Evolutionary conservation across 2,113 vertebrate genomes (phyloP), one percentile per base, ranked within the genome.

Genomic region (Corythaixoides concolor): DNA sequence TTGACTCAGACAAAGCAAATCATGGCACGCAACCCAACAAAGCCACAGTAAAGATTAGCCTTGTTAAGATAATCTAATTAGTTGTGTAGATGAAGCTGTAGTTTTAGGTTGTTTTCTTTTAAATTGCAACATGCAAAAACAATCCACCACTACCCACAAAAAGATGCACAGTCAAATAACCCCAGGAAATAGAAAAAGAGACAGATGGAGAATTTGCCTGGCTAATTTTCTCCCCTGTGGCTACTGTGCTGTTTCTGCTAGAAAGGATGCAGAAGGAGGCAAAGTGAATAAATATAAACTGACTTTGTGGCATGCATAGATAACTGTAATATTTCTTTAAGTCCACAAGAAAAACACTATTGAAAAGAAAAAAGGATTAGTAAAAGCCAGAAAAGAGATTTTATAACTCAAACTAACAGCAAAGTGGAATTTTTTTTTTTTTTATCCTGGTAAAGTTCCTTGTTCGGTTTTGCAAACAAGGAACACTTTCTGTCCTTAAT

Each of bases 151-250:
- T 74, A 45, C n/a, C 47, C 39, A 81, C 49, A 88, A 82, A 91
- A 88, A 94, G 87, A 95, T 69, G 77, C 81, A 69, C 43, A 37
- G 66, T 89, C 88, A 94, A 94, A 89, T 87, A 90, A 83, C 80
- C 69, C 84, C 4, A 2, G 67, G 92, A 87, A 96, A 89, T 2
- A 92, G 94, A 90, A 93, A 89, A 88, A 89, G 80, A 95, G 95
- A 95, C 92, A 96, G 90, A 95, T 92, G 84, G 95, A 95, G 91
- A 89, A 84, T 87, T 73, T 91, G 84, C 75, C 84, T 88, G 74
- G 77, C 45, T 97, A 73, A 92, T 97, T 97, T 97, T 95, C 89
- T 97, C 91, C 90, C 92, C 86, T 91, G 91, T 95, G 96, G 92
- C 89, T 93, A 91, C 86, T 91, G 62, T 75, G 77, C 67, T 93